These are phyloP conservation scores for Falco punctatus DNA, from an alignment of 2,113 vertebrate genomes.

Conservation along the genomic window DNA sequence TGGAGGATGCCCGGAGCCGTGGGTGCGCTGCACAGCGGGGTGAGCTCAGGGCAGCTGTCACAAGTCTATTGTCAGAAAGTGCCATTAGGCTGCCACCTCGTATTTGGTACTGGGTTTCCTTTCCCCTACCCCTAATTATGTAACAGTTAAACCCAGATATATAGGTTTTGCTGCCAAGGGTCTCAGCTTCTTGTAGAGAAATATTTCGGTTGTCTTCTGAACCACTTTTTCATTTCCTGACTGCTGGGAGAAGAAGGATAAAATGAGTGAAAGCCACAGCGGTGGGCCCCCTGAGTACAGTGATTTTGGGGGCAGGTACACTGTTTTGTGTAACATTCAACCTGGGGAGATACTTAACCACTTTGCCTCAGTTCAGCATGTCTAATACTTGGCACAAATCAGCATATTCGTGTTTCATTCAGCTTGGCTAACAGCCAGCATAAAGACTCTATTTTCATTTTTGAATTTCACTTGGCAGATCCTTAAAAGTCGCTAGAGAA, in stretches of 20 bases:
- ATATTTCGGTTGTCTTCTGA: conserved; percentile 52
- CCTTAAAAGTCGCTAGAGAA: conserved; percentile 80
- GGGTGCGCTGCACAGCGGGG: not conserved
- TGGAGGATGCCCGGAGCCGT: not conserved
- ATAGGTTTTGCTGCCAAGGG: not conserved
- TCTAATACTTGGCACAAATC: conserved; percentile 74
- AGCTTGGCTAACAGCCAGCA: conserved; percentile 72
- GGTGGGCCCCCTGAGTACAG: conserved; percentile 8
- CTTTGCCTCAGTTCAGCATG: conserved; percentile 64
- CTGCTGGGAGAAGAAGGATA: conserved; percentile 53
- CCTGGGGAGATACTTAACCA: conserved; percentile 72
- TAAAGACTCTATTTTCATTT: conserved; percentile 78
- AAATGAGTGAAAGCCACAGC: conserved; percentile 49
- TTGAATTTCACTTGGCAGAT: conserved; percentile 80
- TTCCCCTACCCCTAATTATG: not conserved
- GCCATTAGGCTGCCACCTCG: not conserved
- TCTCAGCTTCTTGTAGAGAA: not conserved
- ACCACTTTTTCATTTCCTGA: conserved; percentile 76
- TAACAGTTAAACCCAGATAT: not conserved
- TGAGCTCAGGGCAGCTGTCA: not conserved
- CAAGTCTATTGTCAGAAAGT: not conserved
- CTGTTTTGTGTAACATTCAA: conserved; percentile 75
- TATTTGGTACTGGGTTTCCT: not conserved
- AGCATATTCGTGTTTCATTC: conserved; percentile 75
- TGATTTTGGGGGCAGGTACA: conserved; percentile 46